These are phyloP conservation scores for Danio rerio DNA, from an alignment of 2,113 vertebrate genomes.

Conservation along the genomic window GRCz12tu NC_133187.1:6643001-6643500, in stretches of 20 bases:
- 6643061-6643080: no score
- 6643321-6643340: not conserved
- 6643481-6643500: not conserved
- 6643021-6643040: no score
- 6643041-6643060: no score
- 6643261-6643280: not conserved
- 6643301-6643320: not conserved
- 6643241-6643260: not conserved
- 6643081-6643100: not conserved
- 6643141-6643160: not conserved
- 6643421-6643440: not conserved
- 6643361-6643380: not conserved
- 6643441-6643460: not conserved
- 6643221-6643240: not conserved
- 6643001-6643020: no score
- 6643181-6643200: slow-evolving; percentile 6
- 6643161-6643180: not conserved
- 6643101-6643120: not conserved
- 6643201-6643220: not conserved
- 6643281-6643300: not conserved
- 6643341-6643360: not conserved
- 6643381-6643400: no score
- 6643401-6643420: not conserved
- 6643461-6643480: not conserved
- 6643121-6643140: not conserved